phyloP scores from a whole-genome alignment of 2,888 invertebrate genomes.

The Scaptodrosophila latifasciaeformis region DNA sequence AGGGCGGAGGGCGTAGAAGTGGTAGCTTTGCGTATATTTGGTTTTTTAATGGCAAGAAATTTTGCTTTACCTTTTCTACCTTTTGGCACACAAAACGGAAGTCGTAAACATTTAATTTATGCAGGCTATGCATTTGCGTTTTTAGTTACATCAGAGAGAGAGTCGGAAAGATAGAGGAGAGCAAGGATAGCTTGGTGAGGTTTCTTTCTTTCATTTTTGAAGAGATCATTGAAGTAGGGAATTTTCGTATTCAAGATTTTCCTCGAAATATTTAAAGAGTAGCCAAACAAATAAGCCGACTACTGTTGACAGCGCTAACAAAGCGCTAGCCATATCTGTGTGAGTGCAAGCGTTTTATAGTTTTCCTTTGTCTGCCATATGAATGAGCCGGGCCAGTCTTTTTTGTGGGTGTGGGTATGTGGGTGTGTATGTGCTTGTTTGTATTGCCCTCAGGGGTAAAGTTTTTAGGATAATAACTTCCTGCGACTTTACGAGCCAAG shows the following conservation, averaged over 20 bases:
- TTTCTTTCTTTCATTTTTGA: too few species aligned
- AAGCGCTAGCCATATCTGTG: too few species aligned
- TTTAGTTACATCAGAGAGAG: constrained; percentile 53
- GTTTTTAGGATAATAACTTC: constrained; percentile 72
- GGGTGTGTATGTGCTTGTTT: constrained; percentile 51
- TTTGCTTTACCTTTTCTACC: constrained; percentile 3
- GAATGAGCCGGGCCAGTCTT: too few species aligned
- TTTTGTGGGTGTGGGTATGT: neutral
- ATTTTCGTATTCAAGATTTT: too few species aligned
- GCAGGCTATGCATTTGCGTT: constrained; percentile 59
- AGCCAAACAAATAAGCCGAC: too few species aligned
- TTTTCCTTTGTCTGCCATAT: constrained; percentile 5
- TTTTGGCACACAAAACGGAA: constrained; percentile 37
- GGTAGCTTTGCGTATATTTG: constrained; percentile 46
- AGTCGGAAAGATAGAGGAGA: too few species aligned
- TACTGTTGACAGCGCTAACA: too few species aligned
- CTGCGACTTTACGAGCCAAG: constrained; percentile 66
- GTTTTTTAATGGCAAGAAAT: constrained; percentile 53
- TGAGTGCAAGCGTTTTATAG: constrained; percentile 51
- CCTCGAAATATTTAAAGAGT: too few species aligned
- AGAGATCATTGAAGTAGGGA: too few species aligned
- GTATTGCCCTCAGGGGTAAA: constrained; percentile 68
- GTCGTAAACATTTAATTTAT: constrained; percentile 64
- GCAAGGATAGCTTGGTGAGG: too few species aligned
- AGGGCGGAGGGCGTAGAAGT: too few species aligned